Base-by-base conservation (phyloP, 2,113 vertebrate species). In the Pica pica region DNA sequence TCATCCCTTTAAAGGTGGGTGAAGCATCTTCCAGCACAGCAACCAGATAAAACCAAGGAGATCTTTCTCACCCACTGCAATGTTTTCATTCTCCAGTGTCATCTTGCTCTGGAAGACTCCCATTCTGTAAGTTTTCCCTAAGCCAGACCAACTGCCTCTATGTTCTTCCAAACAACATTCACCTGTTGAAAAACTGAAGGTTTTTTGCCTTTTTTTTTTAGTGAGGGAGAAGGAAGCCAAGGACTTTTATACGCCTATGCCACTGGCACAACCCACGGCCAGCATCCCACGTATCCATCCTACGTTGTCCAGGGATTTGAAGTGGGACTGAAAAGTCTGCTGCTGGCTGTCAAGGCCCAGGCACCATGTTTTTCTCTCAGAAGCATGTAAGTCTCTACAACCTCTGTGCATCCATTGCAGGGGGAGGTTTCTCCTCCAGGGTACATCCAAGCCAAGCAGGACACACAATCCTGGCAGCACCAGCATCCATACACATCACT, bases 181-280 rank as follows among this genome's bases (percentile, higher is more conserved):
- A 65, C 57, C n/a, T 87, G 28, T 39, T 18, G n/a, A 27, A 83
- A 89, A 55, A 44, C 53, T 4, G 26, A 81, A 7, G 7, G 4
- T 5, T 50, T 46, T 49, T 42, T 42, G 1, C 2, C 2, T 7
- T n/a, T 24, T 37, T 4, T 12, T 65, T 49, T 27, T 1, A 42
- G 46, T 1, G 1, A 61, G 5, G 30, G 23, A 71, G 42, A 67
- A 63, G 22, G 75, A 92, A 86, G 42, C 27, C 52, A 47, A 57
- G 42, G 17, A 37, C 11, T 67, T n/a, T 41, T 49, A 2, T 0
- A 33, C 0, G 2, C 53, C 39, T 67, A 44, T 2, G 1, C 7
- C 69, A 33, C n/a, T 3, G 1, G 26, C 46, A 83, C 17, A 35
- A 46, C 4, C 16, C 5, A 16, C 9, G 73, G 47, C 37, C 1